Conservation (phyloP, 2,797 vertebrate genomes). For the Poeciliopsis presidionis region DNA sequence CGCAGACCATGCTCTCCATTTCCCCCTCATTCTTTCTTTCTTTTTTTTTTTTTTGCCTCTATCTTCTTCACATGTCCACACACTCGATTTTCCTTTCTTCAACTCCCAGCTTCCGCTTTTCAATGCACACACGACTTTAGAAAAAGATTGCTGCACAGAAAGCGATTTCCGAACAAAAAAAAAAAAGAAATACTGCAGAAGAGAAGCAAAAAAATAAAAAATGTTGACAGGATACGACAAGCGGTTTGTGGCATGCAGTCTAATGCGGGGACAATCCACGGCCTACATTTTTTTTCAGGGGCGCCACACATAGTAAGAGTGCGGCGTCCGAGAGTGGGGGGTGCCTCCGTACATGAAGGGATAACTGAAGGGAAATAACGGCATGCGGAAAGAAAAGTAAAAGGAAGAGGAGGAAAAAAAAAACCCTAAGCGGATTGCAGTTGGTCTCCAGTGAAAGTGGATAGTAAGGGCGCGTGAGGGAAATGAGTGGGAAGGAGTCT, state of each 20-base stretch:
- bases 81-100: constrained; percentile 49
- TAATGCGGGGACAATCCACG: constrained; percentile 67
- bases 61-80: constrained; percentile 67
- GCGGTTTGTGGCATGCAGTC: constrained; percentile 64
- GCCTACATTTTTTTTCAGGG: constrained; percentile 64
- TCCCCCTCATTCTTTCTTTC: constrained; percentile 59
- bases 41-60: constrained; percentile 49
- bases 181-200: constrained; percentile 40
- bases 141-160: constrained; percentile 29
- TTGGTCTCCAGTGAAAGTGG: constrained; percentile 73
- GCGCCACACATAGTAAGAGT: constrained; percentile 49
- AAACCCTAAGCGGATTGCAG: constrained; percentile 61
- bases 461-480: constrained; percentile 70
- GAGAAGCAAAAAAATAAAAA: constrained; percentile 35
- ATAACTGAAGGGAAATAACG: constrained; percentile 52
- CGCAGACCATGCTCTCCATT: constrained; percentile 72
- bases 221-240: constrained; percentile 59
- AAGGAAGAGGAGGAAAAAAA: constrained; percentile 35
- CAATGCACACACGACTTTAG: constrained; percentile 20
- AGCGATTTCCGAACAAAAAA: constrained; percentile 20
- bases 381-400: constrained; percentile 49
- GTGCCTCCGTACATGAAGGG: constrained; percentile 49
- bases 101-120: constrained; percentile 38
- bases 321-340: constrained; percentile 41
- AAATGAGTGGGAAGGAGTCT: constrained; percentile 76